These are phyloP conservation scores for Pangasianodon hypophthalmus DNA, from an alignment of 2,113 vertebrate species.

Conservation along the genomic window DNA sequence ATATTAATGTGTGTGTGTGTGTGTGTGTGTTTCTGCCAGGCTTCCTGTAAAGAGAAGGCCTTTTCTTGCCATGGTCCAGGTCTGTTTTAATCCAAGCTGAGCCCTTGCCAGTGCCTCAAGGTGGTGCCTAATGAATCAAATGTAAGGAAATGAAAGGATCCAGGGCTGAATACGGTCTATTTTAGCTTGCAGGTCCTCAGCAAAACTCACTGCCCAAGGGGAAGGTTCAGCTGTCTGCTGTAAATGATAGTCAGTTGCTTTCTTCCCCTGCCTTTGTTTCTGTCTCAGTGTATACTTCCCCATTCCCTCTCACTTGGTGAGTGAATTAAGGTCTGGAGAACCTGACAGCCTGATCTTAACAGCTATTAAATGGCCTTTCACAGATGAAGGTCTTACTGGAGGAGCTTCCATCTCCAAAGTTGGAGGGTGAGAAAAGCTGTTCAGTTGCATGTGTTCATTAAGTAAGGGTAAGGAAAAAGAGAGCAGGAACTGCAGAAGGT, in stretches of 20 bases:
- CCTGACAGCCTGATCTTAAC: conserved; percentile 65
- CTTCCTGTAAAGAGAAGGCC: conserved; percentile 34
- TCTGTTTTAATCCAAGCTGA: conserved; percentile 49
- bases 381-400: conserved; percentile 63
- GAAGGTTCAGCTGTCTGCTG: conserved; percentile 56
- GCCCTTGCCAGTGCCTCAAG: conserved; percentile 56
- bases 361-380: conserved; percentile 67
- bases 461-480: conserved; percentile 27
- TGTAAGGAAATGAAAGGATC: conserved; percentile 51
- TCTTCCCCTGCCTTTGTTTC: conserved; percentile 14
- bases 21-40: conserved; percentile 22
- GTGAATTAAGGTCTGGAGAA: conserved; percentile 67
- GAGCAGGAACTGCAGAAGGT: conserved; percentile 5
- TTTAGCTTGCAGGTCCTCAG: conserved; percentile 49
- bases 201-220: conserved; percentile 58
- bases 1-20: conserved; percentile 9
- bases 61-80: conserved; percentile 43
- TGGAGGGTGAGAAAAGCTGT: conserved; percentile 49
- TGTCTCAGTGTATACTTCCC: conserved; percentile 22
- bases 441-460: conserved; percentile 56
- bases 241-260: conserved; percentile 54
- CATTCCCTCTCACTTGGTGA: conserved; percentile 48
- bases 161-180: conserved; percentile 54
- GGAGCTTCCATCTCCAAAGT: conserved; percentile 61
- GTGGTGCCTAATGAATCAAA: conserved; percentile 60